These are phyloP conservation scores for Deilephila porcellus DNA, from an alignment of 2,888 invertebrate species.

Conservation along the genomic window DNA sequence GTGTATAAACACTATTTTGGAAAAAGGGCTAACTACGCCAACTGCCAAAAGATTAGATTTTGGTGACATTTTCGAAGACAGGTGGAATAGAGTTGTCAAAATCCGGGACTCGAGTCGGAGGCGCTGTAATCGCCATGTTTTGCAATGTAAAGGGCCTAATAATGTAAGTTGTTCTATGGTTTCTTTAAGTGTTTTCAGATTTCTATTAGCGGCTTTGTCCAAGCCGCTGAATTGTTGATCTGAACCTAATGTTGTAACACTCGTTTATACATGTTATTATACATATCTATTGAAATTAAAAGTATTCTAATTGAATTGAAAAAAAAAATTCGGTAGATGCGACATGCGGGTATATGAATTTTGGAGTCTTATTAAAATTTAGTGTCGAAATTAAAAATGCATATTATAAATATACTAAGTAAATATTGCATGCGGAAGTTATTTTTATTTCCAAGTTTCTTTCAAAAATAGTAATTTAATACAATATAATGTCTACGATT, in stretches of 20 bases:
- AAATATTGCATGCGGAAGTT: too few relatives aligned
- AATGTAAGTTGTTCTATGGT: constrained; percentile 41
- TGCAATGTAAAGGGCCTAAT: constrained; percentile 51
- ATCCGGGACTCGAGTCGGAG: not conserved
- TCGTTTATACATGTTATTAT: not conserved
- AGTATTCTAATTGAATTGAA: not conserved
- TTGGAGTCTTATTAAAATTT: too few relatives aligned
- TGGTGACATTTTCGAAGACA: not conserved
- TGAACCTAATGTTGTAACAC: constrained; percentile 9
- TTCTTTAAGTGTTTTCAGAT: constrained; percentile 18
- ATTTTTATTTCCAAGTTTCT: not conserved
- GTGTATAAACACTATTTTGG: too few relatives aligned
- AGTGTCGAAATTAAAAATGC: too few relatives aligned
- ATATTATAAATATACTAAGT: too few relatives aligned
- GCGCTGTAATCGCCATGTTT: constrained; percentile 35
- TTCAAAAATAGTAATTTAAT: not conserved
- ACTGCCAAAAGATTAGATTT: too few relatives aligned
- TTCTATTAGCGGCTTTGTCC: not conserved
- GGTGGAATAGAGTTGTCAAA: not conserved
- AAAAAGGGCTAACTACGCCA: too few relatives aligned
- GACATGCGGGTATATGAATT: too few relatives aligned
- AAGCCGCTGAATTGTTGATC: constrained; percentile 9
- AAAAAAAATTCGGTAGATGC: too few relatives aligned
- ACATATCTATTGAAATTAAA: not conserved
- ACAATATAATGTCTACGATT: not conserved